phyloP scores from a whole-genome alignment of 2,888 invertebrate species.

The Brachycybe producta region DNA sequence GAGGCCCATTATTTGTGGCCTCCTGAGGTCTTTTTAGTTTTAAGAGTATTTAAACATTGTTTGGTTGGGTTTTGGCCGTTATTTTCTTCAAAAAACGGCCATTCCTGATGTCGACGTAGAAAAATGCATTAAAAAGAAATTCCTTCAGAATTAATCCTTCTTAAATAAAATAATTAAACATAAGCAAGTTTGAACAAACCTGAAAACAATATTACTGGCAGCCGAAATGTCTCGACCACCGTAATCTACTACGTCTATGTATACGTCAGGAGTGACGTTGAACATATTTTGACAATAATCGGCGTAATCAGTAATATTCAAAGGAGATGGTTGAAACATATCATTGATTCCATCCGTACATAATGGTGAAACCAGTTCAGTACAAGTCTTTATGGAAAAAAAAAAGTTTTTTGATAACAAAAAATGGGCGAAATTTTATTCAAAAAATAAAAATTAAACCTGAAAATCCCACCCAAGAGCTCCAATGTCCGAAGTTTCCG shows the following conservation, averaged over 20 bases:
- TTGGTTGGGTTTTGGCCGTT: no score
- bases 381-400: slow-evolving; percentile 53
- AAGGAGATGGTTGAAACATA: slow-evolving; percentile 65
- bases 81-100: no score
- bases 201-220: slow-evolving; percentile 47
- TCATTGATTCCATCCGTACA: slow-evolving; percentile 61
- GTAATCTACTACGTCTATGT: slow-evolving; percentile 58
- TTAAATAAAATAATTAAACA: no score
- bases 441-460: slow-evolving; percentile 36
- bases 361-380: slow-evolving; percentile 95
- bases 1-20: no score
- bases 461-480: slow-evolving; percentile 69
- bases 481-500: slow-evolving; percentile 46
- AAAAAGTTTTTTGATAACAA: no score
- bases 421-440: slow-evolving; percentile 2
- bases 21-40: no score
- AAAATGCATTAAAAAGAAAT: no score
- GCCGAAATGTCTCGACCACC: slow-evolving; percentile 59
- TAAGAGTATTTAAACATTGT: no score
- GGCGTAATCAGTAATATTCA: slow-evolving; percentile 55
- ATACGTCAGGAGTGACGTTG: slow-evolving; percentile 50
- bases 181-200: no score
- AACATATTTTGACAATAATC: slow-evolving; percentile 51
- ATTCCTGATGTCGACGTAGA: no score
- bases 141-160: no score